Evolutionary conservation across 1,140 invertebrate genomes (phyloP).

Genomic region (Centruroides sculpturatus): DNA sequence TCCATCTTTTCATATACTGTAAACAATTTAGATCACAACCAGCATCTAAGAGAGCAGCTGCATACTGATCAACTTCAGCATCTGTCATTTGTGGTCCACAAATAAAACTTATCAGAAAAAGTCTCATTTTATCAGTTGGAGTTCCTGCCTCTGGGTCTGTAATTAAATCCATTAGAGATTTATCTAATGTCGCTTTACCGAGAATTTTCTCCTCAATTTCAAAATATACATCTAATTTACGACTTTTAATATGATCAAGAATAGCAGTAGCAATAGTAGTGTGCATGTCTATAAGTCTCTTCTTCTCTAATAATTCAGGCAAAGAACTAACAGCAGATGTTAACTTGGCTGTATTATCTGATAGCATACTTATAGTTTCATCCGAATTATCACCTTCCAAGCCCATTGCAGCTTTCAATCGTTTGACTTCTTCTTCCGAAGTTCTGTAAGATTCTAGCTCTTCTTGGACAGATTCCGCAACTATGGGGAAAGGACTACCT

Average conservation of each 20-base stretch:
- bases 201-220: slow-evolving; percentile 97
- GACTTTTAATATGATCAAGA: slow-evolving; percentile 70
- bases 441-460: slow-evolving; percentile 87
- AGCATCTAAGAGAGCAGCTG: slow-evolving; percentile 54
- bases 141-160: slow-evolving; percentile 64
- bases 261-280: slow-evolving; percentile 92
- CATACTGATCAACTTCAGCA: slow-evolving; percentile 65
- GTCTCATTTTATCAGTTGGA: slow-evolving; percentile 80
- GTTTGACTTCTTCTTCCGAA: slow-evolving; percentile 93
- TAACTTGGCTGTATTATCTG: slow-evolving; percentile 84
- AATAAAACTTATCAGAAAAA: slow-evolving; percentile 88
- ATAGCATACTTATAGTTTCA: slow-evolving; percentile 50
- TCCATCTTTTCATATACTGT: slow-evolving; percentile 79
- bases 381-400: slow-evolving; percentile 30
- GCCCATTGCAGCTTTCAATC: slow-evolving; percentile 78
- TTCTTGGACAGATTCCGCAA: slow-evolving; percentile 96
- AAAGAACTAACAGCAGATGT: slow-evolving; percentile 86
- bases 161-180: slow-evolving; percentile 61
- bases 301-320: slow-evolving; percentile 92
- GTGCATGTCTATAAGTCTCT: slow-evolving; percentile 94
- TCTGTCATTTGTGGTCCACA: slow-evolving; percentile 69
- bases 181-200: slow-evolving; percentile 38
- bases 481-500: slow-evolving; percentile 90
- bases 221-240: slow-evolving; percentile 89
- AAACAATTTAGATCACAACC: slow-evolving; percentile 73